Conservation (phyloP, 2,113 vertebrate species). For the Trichechus manatus region DNA sequence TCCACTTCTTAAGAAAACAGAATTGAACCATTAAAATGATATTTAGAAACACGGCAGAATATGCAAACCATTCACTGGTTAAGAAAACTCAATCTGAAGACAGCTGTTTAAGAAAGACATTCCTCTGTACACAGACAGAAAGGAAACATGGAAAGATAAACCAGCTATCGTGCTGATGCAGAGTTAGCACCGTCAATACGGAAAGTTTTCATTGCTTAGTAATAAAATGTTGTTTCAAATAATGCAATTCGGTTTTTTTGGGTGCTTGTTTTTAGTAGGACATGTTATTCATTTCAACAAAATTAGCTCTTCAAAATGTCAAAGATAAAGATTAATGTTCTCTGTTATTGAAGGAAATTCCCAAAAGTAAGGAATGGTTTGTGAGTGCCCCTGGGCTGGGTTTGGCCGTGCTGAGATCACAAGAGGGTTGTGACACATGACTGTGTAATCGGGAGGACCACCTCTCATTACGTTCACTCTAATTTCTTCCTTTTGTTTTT, state of each 20-base stretch:
- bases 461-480: too few species aligned
- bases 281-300: background rate
- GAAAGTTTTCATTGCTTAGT: background rate
- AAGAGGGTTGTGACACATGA: too few species aligned
- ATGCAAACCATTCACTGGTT: background rate
- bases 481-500: too few species aligned
- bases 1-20: background rate
- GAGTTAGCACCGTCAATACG: accelerated
- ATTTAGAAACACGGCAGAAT: background rate
- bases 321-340: constrained; percentile 59
- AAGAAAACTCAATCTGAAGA: background rate
- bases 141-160: background rate
- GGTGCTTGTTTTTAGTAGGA: background rate
- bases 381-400: constrained; percentile 58
- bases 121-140: background rate
- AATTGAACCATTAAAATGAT: background rate
- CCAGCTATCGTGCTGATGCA: too few species aligned
- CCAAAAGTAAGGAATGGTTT: constrained; percentile 63
- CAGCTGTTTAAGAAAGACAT: background rate
- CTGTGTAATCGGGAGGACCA: too few species aligned
- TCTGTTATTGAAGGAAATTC: constrained; percentile 66
- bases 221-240: background rate
- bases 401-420: too few species aligned
- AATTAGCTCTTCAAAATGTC: constrained; percentile 20
- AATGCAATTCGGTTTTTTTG: background rate